Percentiles rank a stretch among this genome's conserved stretches.
phyloP scores from a whole-genome alignment of 2,888 invertebrate species.

The Odontocerum albicorne region DNA sequence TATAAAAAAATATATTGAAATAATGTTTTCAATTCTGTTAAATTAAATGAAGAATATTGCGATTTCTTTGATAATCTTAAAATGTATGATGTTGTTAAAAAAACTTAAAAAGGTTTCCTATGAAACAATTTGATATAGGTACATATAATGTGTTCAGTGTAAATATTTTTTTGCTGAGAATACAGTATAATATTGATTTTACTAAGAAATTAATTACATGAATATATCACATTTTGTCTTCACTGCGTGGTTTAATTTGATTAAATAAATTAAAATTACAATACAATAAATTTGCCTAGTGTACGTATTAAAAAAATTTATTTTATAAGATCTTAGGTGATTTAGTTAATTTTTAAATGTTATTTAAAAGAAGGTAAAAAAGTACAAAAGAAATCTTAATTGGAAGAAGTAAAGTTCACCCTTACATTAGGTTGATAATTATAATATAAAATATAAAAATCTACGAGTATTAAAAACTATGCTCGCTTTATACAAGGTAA shows the following conservation, averaged over 20 bases:
- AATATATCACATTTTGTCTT: slow-evolving; percentile 37
- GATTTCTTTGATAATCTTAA: too few relatives aligned
- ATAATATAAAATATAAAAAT: background rate
- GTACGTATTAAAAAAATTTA: slow-evolving; percentile 16
- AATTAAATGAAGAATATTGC: too few relatives aligned
- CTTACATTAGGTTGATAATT: slow-evolving; percentile 31
- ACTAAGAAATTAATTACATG: slow-evolving; percentile 34
- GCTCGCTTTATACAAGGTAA: too few relatives aligned
- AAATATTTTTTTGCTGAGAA: slow-evolving; percentile 34
- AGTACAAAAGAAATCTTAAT: slow-evolving; percentile 36
- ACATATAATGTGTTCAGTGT: slow-evolving; percentile 33
- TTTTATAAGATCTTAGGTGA: slow-evolving; percentile 30
- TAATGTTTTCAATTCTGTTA: too few relatives aligned
- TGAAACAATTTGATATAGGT: slow-evolving; percentile 32
- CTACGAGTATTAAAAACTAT: too few relatives aligned
- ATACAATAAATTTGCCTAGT: slow-evolving; percentile 12
- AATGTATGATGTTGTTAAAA: too few relatives aligned
- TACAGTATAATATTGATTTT: slow-evolving; percentile 32
- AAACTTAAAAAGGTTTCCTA: too few relatives aligned
- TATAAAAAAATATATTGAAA: too few relatives aligned
- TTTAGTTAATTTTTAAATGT: slow-evolving; percentile 19
- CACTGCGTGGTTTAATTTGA: slow-evolving; percentile 32
- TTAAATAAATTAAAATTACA: slow-evolving; percentile 24
- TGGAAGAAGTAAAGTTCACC: slow-evolving; percentile 35
- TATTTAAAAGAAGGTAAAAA: slow-evolving; percentile 35